A percentile compares a stretch with the other conserved stretches of the same genome.
Conservation (phyloP, 1,140 invertebrate genomes). For the Drosophila yakuba region DNA sequence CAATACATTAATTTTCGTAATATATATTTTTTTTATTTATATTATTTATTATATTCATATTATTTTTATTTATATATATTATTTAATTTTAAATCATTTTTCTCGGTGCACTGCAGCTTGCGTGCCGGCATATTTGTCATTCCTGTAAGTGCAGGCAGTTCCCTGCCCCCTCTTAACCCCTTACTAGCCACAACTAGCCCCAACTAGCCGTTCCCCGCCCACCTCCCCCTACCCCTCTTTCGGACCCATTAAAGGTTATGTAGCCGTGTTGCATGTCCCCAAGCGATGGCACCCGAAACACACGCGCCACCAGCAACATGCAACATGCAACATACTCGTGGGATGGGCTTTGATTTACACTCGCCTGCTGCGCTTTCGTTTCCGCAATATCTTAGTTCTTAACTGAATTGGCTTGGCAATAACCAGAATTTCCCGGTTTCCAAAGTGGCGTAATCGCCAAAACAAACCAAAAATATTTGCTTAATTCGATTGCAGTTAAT, state of each 20-base stretch:
- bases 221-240: neutral
- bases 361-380: conserved; percentile 3
- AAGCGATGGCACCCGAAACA: conserved; percentile 46
- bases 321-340: conserved; percentile 33
- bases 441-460: conserved; percentile 7
- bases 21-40: no score
- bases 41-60: no score
- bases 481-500: conserved; percentile 24
- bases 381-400: neutral
- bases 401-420: neutral
- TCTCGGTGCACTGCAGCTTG: conserved; percentile 48
- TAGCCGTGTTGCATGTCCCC: conserved; percentile 56
- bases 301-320: conserved; percentile 50
- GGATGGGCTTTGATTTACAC: conserved; percentile 14
- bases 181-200: neutral
- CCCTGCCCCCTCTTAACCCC: conserved; percentile 28
- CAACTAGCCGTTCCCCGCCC: no score
- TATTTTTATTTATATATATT: no score
- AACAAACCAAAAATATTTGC: conserved; percentile 33
- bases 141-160: conserved; percentile 36
- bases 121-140: conserved; percentile 76
- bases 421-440: conserved; percentile 19
- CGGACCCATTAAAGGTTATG: conserved; percentile 77
- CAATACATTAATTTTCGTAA: no score
- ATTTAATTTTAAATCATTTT: conserved; percentile 2